Evolutionary conservation across 2,797 vertebrate species (phyloP), one percentile per base, ranked within the genome.

Genomic region (Chrysocyon brachyurus): DNA sequence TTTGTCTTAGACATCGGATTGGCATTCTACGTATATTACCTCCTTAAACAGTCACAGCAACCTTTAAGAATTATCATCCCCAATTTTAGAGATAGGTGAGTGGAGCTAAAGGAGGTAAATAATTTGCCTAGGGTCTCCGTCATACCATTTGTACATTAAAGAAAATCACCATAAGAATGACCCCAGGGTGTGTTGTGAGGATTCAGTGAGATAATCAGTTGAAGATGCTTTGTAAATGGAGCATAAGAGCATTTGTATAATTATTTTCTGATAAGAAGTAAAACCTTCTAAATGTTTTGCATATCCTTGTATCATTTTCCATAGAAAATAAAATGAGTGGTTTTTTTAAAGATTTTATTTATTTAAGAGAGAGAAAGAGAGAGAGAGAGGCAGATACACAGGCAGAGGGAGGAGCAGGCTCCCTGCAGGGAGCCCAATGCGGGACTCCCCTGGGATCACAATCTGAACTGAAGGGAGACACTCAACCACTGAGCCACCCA

Each of bases 261-360:
- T 68, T 68, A 33, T 68, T 33, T 33, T 68, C 10, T 46, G 31
- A 21, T 64, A 91, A 83, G 31, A 91, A 83, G 31, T 56, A 70
- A 96, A 87, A 59, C 10, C 28, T 87, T 93, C 63, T 49, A 90
- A 92, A 82, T 77, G 63, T 77, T 90, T 93, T 73, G 5, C 33
- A n/a, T 87, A 46, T 91, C 49, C 40, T 87, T 97, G 31, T 78
- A 31, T 75, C 85, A 64, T 54, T 64, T 92, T 92, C n/a, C 72
- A 24, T 72, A 59, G 49, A 91, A 81, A 88, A 56, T 84, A 96
- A 96, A 87, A 54, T 93, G 21, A 15, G 75, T 64, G 40, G 40
- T 1, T 46, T 46, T 46, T 46, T 46, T 46, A 0, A 46, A 46
- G 40, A 46, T 46, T 46, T 46, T 46, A 46, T 46, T 46, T 46